Base-by-base conservation (phyloP, 2,888 invertebrate species). In the Pachycephus smyrnensis region DNA sequence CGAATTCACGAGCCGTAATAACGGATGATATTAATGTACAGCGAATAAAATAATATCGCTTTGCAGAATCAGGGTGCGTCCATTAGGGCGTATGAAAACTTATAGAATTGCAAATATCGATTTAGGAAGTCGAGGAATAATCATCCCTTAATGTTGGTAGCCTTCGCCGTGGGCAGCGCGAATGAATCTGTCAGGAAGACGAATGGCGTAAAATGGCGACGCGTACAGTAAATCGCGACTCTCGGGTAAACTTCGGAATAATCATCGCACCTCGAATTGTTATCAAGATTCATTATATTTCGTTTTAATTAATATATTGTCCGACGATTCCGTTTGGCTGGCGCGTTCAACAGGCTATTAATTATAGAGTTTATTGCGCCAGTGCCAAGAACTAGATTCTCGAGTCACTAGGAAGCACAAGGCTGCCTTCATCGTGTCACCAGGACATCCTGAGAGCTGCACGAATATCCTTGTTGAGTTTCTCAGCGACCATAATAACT, bases 271-370 rank as follows among this genome's bases (percentile, higher is more conserved):
- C 6, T 55, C 1, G 0, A 55, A 55, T 55, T 55, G 9, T 55
- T 23, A 55, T 23, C 2, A 23, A 2, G 55, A 23, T 55, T 23
- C 15, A 40, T 40, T 55, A 55, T 9, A 9, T 55, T 0, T 1
- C 23, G 2, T 55, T 23, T 55, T 55, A 55, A 23, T 23, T 15
- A 55, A 23, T 55, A 55, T 23, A 55, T 23, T 55, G 9, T 9
- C 9, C 55, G 9, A 9, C 23, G 23, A 23, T 23, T 55, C 9
- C 55, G 55, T 23, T 2, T 55, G 23, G 23, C 79, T 75, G 80
- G 75, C 79, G 76, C 33, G 75, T 69, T 82, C 79, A 79, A 78
- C 75, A 71, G 73, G 80, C 79, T 78, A 83, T 83, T 83, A 82
- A 83, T 82, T 83, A 77, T 68, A 79, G 79, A 69, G 74, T 76